phyloP scores from a whole-genome alignment of 2,888 invertebrate species.

The Pollenia griseotomentosa region DNA sequence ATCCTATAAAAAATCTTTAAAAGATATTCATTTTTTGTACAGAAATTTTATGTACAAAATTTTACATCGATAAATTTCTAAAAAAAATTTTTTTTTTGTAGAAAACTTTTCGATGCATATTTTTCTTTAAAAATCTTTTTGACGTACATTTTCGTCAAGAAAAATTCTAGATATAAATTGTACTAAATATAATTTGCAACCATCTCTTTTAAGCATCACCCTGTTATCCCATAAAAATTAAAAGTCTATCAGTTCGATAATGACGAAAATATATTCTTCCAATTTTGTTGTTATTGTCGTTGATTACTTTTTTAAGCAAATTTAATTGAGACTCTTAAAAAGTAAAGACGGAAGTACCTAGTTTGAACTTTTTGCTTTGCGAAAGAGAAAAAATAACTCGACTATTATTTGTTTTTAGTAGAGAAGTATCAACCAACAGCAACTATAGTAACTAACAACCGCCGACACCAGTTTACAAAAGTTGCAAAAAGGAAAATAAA shows the following conservation, averaged over 20 bases:
- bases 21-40: too few relatives aligned
- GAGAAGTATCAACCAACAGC: neutral
- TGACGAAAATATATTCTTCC: slow-evolving; percentile 31
- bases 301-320: slow-evolving; percentile 25
- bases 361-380: slow-evolving; percentile 1
- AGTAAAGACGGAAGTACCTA: slow-evolving; percentile 1
- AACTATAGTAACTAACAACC: neutral
- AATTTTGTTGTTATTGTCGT: neutral
- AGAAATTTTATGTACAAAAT: too few relatives aligned
- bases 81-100: too few relatives aligned
- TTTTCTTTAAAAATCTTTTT: too few relatives aligned
- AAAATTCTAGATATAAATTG: too few relatives aligned
- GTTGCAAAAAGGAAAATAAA: neutral
- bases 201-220: neutral
- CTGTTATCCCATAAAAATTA: neutral
- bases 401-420: slow-evolving; percentile 24
- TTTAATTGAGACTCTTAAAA: slow-evolving; percentile 48
- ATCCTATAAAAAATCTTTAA: too few relatives aligned
- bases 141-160: too few relatives aligned
- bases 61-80: too few relatives aligned
- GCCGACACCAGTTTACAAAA: slow-evolving; percentile 20
- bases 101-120: too few relatives aligned
- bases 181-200: neutral
- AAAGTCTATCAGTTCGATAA: slow-evolving; percentile 23
- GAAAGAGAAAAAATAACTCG: neutral